Base-by-base conservation (phyloP, 2,888 invertebrate species). In the Caenorhabditis panamensis region DNA sequence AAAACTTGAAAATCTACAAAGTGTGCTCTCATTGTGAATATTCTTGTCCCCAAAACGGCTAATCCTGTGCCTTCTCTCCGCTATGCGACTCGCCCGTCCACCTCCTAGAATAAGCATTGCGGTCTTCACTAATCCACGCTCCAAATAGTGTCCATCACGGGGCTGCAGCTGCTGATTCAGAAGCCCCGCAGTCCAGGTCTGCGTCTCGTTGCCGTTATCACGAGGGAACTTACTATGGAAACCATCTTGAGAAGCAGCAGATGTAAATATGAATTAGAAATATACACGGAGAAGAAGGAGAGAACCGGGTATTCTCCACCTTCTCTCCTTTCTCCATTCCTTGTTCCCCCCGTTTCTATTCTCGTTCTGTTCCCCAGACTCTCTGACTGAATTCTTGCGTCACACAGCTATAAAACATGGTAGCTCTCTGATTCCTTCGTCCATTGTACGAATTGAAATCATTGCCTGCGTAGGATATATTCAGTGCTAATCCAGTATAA, bases 221-320 rank as follows among this genome's bases (percentile, higher is more conserved):
- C 36, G 28, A 20, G n/a, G 28, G 54, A 51, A 24, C 64, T 64
- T 53, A 59, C 73, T 73, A 73, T 73, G 73, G 73, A 66, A 73
- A 73, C 73, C 73, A 73, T 73, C 72, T 41, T 16, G 31, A 62
- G 28, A 44, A 66, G 41, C 24, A 44, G 69, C 72, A 73, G 73
- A 73, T 73, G 73, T 66, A 73, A 73, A 66, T 73, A 73, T 73
- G 63, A 73, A 73, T 73, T 73, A 73, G 64, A 63, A 63, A 68
- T 68, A 56, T 47, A 51, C 49, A 54, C 24, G 11, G 44, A 18
- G 26, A 22, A 31, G 69, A 24, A 16, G 31, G 47, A 44, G 36
- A 56, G 67, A 67, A 44, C 16, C 44, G 49, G 37, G 62, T 61
- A 41, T 72, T 24, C 54, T 26, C 20, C 26, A 11, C 37, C 54